These are phyloP conservation scores for Ceriagrion tenellum DNA, from an alignment of 2,888 invertebrate genomes.

Conservation along the genomic window DNA sequence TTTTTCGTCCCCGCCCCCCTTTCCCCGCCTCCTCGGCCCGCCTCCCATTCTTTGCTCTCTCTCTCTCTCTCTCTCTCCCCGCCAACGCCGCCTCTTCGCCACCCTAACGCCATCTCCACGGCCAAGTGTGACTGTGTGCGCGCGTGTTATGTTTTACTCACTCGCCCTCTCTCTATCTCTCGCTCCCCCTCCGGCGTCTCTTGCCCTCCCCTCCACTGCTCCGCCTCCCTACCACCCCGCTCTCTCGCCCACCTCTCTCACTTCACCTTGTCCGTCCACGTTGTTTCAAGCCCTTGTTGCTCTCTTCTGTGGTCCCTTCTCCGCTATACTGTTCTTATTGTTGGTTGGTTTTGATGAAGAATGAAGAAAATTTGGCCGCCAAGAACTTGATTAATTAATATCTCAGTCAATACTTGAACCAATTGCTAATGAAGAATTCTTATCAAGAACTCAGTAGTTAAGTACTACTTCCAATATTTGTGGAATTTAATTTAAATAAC, in stretches of 20 bases:
- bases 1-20: conserved; percentile 7
- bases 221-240: too few species aligned
- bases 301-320: neutral
- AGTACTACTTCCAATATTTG: too few species aligned
- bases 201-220: neutral
- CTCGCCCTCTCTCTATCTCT: neutral
- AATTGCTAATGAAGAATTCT: too few species aligned
- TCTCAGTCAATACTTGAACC: too few species aligned
- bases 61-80: conserved; percentile 26
- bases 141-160: conserved; percentile 56
- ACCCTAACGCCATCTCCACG: conserved; percentile 63
- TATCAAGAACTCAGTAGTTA: too few species aligned
- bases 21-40: conserved; percentile 14
- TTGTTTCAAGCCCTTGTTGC: neutral
- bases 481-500: too few species aligned
- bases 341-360: neutral
- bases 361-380: neutral
- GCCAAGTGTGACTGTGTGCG: conserved; percentile 64
- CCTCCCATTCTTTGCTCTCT: conserved; percentile 1
- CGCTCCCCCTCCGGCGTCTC: neutral
- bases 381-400: too few species aligned
- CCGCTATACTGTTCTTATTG: neutral
- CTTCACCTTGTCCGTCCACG: conserved; percentile 25
- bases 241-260: neutral
- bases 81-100: conserved; percentile 42